A percentile compares a stretch with the other conserved stretches of the same genome.
Evolutionary conservation across 2,888 invertebrate species (phyloP).

Genomic region (Amiota mariae): DNA sequence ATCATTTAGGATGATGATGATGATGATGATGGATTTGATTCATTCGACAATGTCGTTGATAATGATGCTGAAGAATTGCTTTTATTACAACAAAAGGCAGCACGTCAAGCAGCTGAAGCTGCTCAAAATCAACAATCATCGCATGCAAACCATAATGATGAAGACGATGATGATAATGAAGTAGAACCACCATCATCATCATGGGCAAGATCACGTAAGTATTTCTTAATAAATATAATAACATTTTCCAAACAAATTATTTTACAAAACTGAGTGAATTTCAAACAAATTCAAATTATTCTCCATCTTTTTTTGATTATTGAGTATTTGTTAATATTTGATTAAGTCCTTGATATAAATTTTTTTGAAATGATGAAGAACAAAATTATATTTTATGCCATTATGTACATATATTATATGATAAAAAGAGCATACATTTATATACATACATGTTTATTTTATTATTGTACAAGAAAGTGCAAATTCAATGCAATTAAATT

Average conservation of each 20-base stretch:
- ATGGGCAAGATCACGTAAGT: conserved; percentile 70
- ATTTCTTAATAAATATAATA: conserved; percentile 13
- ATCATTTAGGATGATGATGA: conserved; percentile 44
- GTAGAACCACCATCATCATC: conserved; percentile 55
- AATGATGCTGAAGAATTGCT: conserved; percentile 69
- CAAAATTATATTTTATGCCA: too few relatives aligned
- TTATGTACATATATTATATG: too few relatives aligned
- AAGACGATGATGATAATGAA: conserved; percentile 47
- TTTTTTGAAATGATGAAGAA: neutral
- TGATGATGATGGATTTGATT: conserved; percentile 69
- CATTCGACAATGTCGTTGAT: conserved; percentile 71
- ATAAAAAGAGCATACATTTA: too few relatives aligned
- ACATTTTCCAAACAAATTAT: neutral
- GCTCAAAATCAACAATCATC: conserved; percentile 31
- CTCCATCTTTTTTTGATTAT: conserved; percentile 47
- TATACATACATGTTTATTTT: conserved; percentile 3
- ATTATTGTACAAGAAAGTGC: conserved; percentile 71
- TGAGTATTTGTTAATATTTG: neutral
- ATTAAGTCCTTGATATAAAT: neutral
- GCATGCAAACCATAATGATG: conserved; percentile 48
- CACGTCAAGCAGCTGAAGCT: conserved; percentile 59
- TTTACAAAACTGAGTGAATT: neutral
- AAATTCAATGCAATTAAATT: conserved; percentile 49
- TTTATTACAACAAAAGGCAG: conserved; percentile 62
- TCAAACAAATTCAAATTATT: conserved; percentile 24